Evolutionary conservation across 1,140 invertebrate genomes (phyloP), one percentile per base, ranked within the genome.

Genomic region (Chionoecetes opilio): DNA sequence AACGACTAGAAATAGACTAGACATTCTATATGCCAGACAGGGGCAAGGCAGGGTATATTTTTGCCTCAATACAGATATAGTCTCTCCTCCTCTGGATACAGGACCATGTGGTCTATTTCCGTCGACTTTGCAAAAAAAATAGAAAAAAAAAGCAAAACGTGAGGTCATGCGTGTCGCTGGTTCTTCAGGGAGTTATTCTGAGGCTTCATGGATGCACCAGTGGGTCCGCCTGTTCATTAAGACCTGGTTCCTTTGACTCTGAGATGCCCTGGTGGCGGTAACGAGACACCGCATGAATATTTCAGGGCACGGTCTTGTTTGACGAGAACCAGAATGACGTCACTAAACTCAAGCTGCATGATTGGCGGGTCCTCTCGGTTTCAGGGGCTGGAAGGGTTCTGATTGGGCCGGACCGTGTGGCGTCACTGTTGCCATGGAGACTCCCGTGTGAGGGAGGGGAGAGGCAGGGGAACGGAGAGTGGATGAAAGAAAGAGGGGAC

Each of bases 381-480:
- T n/a, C 63, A 21, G 21, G 21, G 63, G 21, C n/a, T 41, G 87
- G 6, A 17, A n/a, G 87, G 21, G 6, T 21, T 3, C 21, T 89
- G 87, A 89, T 89, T 89, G 87, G 87, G 35, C 41, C 14, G 35
- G 21, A 11, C n/a, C 37, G 87, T 89, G 37, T 89, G 87, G 87
- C 87, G 87, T 89, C 87, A 89, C 87, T 38, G 87, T 89, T 89
- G 26, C 35, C 87, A 89, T 89, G 87, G 87, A 38, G 8, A 89
- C 87, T 38, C 37, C 87, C 9, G 31, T 9, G 34, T 8, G 41
- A 46, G 87, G 32, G n/a, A 26, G 9, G 87, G 35, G 29, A 35
- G 21, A 21, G 35, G 87, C 0, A 35, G 86, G 26, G 26, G 21
- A 21, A 3, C 6, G 26, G 1, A 75, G 3, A 26, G 21, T n/a